These are phyloP conservation scores for Sesia apiformis DNA, from an alignment of 2,888 invertebrate genomes.

Conservation along the genomic window DNA sequence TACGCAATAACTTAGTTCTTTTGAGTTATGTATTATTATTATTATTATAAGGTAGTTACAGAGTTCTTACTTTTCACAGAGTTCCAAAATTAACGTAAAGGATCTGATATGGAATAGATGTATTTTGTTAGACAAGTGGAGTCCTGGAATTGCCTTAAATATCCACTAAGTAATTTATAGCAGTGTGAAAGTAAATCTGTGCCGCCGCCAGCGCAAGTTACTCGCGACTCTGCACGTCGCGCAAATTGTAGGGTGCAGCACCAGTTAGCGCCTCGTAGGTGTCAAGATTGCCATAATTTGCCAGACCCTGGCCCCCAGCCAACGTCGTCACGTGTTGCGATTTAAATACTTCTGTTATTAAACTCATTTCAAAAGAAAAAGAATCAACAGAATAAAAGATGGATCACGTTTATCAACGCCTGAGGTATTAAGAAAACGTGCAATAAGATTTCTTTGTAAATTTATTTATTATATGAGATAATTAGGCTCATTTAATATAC, in stretches of 20 bases:
- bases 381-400: background rate
- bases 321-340: conserved; percentile 66
- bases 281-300: conserved; percentile 74
- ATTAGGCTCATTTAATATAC: too few species aligned
- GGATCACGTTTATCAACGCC: background rate
- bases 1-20: too few species aligned
- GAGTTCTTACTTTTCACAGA: too few species aligned
- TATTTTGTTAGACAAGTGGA: too few species aligned
- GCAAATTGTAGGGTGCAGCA: conserved; percentile 60
- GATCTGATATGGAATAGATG: too few species aligned
- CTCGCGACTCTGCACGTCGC: conserved; percentile 34
- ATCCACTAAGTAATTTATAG: background rate
- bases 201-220: conserved; percentile 24
- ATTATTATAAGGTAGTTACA: too few species aligned
- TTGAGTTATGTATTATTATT: too few species aligned
- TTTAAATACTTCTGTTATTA: conserved; percentile 61
- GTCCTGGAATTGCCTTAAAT: too few species aligned
- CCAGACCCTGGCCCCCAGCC: conserved; percentile 52
- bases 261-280: conserved; percentile 73
- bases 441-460: background rate
- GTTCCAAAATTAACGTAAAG: too few species aligned
- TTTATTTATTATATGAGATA: too few species aligned
- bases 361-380: conserved; percentile 7
- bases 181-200: conserved; percentile 36
- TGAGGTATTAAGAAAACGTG: background rate